Conservation (phyloP, 2,888 invertebrate species). For the Ichneumoninae sp. region DNA sequence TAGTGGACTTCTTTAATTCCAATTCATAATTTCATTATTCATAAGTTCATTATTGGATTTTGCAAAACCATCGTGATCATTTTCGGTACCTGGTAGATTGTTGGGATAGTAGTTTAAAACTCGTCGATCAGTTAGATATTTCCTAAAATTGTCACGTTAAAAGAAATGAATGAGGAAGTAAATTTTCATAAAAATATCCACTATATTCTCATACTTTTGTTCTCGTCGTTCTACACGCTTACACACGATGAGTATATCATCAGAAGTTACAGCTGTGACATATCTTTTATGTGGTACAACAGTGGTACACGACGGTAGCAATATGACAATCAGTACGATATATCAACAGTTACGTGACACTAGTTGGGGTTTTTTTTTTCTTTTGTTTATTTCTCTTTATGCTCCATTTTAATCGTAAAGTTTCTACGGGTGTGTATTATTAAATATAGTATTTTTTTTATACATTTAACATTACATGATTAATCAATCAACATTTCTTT, state of each 20-base stretch:
- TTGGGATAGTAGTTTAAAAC: no score
- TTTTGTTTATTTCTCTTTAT: slow-evolving; percentile 9
- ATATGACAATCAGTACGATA: slow-evolving; percentile 55
- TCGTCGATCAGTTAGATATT: background rate
- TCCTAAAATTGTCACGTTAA: background rate
- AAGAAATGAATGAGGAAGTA: background rate
- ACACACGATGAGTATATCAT: slow-evolving; percentile 40
- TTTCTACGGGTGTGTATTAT: slow-evolving; percentile 21
- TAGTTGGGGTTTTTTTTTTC: slow-evolving; percentile 17
- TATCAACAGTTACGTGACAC: slow-evolving; percentile 49
- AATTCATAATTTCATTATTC: no score
- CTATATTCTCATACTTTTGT: slow-evolving; percentile 49
- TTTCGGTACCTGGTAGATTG: background rate
- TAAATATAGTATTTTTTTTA: slow-evolving; percentile 38
- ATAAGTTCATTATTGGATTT: no score
- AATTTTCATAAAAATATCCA: slow-evolving; percentile 64
- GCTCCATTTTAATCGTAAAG: background rate
- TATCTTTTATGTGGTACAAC: slow-evolving; percentile 15
- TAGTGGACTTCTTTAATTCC: no score
- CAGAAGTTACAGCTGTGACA: slow-evolving; percentile 21
- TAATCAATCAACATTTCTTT: slow-evolving; percentile 23
- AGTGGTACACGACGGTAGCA: slow-evolving; percentile 28
- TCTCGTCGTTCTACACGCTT: slow-evolving; percentile 51
- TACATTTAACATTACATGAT: slow-evolving; percentile 42
- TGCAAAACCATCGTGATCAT: background rate